Evolutionary conservation across 2,888 invertebrate species (phyloP), one percentile per base, ranked within the genome.

Genomic region (Campoplex capitator): DNA sequence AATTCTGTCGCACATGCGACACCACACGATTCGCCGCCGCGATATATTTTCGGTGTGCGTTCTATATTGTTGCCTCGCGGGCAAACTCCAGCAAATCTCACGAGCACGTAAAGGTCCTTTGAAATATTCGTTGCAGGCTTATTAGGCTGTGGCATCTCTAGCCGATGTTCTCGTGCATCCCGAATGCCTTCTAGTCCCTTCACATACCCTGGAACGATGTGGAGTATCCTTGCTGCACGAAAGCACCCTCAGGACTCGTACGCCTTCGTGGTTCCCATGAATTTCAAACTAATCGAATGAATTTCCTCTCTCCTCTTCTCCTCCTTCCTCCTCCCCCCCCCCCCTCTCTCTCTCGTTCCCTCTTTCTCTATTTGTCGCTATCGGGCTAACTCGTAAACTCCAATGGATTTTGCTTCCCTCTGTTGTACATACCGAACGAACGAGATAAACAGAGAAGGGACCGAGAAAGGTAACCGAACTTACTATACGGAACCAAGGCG

Each of bases 251-350:
- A 88, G 89, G 89, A 88, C 85, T 87, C 84, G 81, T 85, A 85
- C 79, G 79, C 83, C 75, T 75, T 71, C 77, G 74, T 76, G 74
- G 84, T 88, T 89, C 68, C 87, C 88, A 90, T 90, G 89, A 88
- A 90, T 90, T 90, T 88, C 86, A 68, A 90, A 90, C 88, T 90
- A 90, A 89, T 89, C 89, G 89, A 87, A 86, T 86, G 86, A 88
- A 89, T 90, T 88, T 88, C 88, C 86, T 70, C 67, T 54, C 65
- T 54, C 67, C 51, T 51, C 73, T 38, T 35, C 38, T 28, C 87
- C 42, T 7, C 42, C 9, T n/a, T 18, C 54, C 68, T 42, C 45
- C 13, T n/a, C 51, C n/a, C 42, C 65, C 13, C 32, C 51, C n/a
- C 42, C 65, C 32, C 54, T 54, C 38, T 6, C 42, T n/a, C 38